Percentiles rank a stretch among this genome's conserved stretches.
Conservation (phyloP, 2,797 vertebrate genomes). For the Cichlasoma orientale region DNA sequence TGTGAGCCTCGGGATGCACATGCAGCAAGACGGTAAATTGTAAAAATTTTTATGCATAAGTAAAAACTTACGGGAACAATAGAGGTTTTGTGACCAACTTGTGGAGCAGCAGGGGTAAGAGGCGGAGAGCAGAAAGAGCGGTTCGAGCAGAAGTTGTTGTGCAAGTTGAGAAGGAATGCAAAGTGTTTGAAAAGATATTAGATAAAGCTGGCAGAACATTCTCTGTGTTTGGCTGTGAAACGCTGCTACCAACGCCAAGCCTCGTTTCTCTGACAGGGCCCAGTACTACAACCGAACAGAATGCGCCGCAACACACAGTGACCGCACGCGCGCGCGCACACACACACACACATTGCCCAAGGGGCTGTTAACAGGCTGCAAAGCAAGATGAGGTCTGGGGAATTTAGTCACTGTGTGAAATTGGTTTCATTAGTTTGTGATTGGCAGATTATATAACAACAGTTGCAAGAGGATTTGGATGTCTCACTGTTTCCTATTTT, state of each 20-base stretch:
- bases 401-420: slow-evolving; percentile 62
- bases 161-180: slow-evolving; percentile 70
- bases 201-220: slow-evolving; percentile 75
- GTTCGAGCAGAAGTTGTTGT: slow-evolving; percentile 70
- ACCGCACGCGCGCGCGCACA: neutral
- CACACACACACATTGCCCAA: slow-evolving; percentile 44
- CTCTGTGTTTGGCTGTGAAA: slow-evolving; percentile 73
- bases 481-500: slow-evolving; percentile 12
- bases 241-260: slow-evolving; percentile 57
- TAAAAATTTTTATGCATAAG: slow-evolving; percentile 41
- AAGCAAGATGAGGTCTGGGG: slow-evolving; percentile 38
- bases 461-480: slow-evolving; percentile 45
- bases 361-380: slow-evolving; percentile 67
- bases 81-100: slow-evolving; percentile 51
- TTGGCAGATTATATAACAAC: slow-evolving; percentile 64
- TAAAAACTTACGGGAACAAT: slow-evolving; percentile 61
- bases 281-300: slow-evolving; percentile 61
- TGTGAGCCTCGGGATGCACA: slow-evolving; percentile 28
- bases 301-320: slow-evolving; percentile 45
- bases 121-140: slow-evolving; percentile 16
- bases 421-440: slow-evolving; percentile 60
- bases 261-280: slow-evolving; percentile 56
- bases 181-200: slow-evolving; percentile 75
- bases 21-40: slow-evolving; percentile 36
- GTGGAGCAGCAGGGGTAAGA: slow-evolving; percentile 45